Evolutionary conservation across 1,140 invertebrate genomes (phyloP), one percentile per base, ranked within the genome.

Genomic region (Prorops nasuta): DNA sequence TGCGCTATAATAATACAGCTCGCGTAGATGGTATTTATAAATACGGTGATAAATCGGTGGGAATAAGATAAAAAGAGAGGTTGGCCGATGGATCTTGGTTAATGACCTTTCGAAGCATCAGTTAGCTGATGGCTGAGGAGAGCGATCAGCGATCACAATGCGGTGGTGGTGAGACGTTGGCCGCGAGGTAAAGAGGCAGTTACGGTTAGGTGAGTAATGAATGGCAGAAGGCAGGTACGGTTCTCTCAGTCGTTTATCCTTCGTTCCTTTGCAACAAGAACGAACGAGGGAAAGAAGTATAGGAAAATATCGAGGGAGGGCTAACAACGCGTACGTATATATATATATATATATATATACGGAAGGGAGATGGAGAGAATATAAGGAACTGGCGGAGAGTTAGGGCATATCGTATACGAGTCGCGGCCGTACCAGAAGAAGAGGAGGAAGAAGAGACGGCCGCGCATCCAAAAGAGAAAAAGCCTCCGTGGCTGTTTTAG

Each of bases 401-500:
- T 4, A 10, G 24, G 24, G 24, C 10, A 10, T 4, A 4, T 6
- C 4, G 24, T 6, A 28, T 4, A 6, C 24, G 24, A 28, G 24
- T 28, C 24, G 24, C 4, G 24, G 24, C 4, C 24, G 24, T 28
- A 4, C 24, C 28, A 44, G 42, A 19, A 44, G 42, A 42, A 32
- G 44, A 46, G 22, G 9, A 37, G 21, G 19, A 32, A 18, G 28
- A 42, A 49, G 39, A 43, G 31, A 43, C n/a, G 15, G 34, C 9
- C 9, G 14, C 9, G 34, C 34, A 7, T 28, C 12, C 12, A 28
- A 28, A 28, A 28, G 24, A 6, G 6, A 28, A 28, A 28, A 28
- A 28, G 24, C 24, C 24, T n/a, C n/a, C n/a, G n/a, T n/a, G n/a
- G 21, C 14, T 53, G 49, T 56, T 44, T 60, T 66, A 63, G 53